phyloP scores from a whole-genome alignment of 92 coral and sea anemone genomes.

The Paramuricea clavata region DNA sequence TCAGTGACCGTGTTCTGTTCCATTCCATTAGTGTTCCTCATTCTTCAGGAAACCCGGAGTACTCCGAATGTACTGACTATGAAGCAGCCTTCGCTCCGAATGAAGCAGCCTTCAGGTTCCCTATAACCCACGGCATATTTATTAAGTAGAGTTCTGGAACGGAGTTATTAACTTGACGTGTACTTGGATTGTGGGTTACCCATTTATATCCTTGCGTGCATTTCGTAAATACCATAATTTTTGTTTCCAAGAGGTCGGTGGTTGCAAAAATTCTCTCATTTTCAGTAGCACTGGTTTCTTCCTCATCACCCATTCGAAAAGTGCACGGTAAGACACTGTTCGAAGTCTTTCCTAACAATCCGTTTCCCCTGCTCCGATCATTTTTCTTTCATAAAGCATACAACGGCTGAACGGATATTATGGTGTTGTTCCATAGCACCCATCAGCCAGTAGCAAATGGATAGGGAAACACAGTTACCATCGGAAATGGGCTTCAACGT shows the following conservation, averaged over 20 bases:
- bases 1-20: too few species aligned
- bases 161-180: neutral
- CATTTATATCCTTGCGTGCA: neutral
- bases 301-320: neutral
- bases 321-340: neutral
- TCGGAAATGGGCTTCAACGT: neutral
- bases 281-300: neutral
- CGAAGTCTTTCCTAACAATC: neutral
- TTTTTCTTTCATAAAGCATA: neutral
- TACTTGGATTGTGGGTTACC: slow-evolving; percentile 2
- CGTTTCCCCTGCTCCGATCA: neutral
- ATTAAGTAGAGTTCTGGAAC: neutral
- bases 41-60: too few species aligned
- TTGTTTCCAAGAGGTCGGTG: neutral
- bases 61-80: too few species aligned
- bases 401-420: neutral
- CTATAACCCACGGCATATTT: too few species aligned
- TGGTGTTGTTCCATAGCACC: neutral
- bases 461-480: neutral
- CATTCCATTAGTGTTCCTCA: too few species aligned
- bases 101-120: too few species aligned
- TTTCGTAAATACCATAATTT: neutral
- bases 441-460: neutral
- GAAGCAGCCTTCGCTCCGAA: too few species aligned
- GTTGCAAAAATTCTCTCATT: slow-evolving; percentile 4